A percentile compares a stretch with the other conserved stretches of the same genome.
These are phyloP conservation scores for Chironex yamaguchii DNA, from an alignment of 30 jellyfish, hydroid and myxozoan species.

Conservation along the genomic window DNA sequence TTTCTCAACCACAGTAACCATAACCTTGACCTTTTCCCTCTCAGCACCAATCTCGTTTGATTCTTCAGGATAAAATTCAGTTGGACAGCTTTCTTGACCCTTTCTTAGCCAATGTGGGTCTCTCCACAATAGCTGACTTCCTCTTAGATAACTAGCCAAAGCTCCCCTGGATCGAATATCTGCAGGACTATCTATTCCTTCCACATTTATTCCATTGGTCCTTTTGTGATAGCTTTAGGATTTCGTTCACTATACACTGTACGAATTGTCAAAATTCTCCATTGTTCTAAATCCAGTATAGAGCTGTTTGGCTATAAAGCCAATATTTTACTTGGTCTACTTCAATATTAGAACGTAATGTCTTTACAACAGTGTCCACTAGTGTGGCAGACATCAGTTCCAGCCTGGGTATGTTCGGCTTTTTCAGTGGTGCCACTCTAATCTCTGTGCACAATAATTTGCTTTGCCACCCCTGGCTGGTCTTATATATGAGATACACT, in stretches of 20 bases:
- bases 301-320: not conserved
- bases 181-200: not conserved
- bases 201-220: not conserved
- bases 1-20: not conserved
- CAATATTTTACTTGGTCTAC: not conserved
- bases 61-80: not conserved
- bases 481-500: conserved; percentile 12
- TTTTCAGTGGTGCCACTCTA: conserved; percentile 49
- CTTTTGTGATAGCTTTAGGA: not conserved
- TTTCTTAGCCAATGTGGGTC: not conserved
- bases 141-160: not conserved
- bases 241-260: not conserved
- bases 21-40: not conserved
- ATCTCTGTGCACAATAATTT: conserved; percentile 36
- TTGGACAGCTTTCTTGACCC: not conserved
- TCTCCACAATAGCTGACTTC: not conserved
- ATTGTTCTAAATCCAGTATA: not conserved
- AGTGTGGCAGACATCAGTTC: not conserved
- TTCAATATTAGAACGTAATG: not conserved
- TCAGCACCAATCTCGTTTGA: not conserved
- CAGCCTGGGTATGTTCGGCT: not conserved
- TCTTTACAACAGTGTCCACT: not conserved
- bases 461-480: not conserved
- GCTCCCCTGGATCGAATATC: not conserved
- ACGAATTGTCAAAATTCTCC: not conserved